Evolutionary conservation across 2,113 vertebrate species (phyloP).

Genomic region (Gymnogyps californianus): DNA sequence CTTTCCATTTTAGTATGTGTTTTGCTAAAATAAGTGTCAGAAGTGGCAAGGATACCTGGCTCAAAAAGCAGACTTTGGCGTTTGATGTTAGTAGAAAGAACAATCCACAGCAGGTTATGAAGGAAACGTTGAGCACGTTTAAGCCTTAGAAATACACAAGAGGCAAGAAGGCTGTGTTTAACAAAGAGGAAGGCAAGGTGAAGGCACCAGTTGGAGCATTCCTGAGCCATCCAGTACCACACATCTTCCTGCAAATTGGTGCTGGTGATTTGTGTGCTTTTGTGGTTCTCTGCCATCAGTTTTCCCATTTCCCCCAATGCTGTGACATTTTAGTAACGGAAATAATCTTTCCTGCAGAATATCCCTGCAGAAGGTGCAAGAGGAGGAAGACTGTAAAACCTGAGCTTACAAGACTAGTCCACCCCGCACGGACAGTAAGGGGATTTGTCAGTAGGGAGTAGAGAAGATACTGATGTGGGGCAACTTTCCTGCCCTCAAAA

Average conservation of each 20-base stretch:
- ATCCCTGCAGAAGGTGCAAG: neutral
- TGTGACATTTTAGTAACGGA: neutral
- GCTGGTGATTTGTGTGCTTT: neutral
- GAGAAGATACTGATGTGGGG: neutral
- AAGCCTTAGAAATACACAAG: neutral
- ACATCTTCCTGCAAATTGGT: neutral
- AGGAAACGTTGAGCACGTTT: neutral
- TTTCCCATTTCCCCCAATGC: neutral
- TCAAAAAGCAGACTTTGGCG: neutral
- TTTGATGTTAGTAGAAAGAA: neutral
- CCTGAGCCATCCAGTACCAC: neutral
- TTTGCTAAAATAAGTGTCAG: neutral
- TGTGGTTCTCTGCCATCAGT: neutral
- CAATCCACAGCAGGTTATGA: neutral
- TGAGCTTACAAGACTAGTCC: neutral
- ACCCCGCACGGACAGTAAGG: too few relatives aligned
- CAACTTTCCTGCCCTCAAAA: neutral
- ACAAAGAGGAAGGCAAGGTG: neutral
- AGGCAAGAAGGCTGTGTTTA: neutral
- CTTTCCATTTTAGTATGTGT: neutral
- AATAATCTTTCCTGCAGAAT: neutral
- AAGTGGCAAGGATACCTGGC: neutral
- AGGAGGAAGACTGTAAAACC: neutral
- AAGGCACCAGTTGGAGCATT: neutral
- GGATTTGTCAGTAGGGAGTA: neutral